Evolutionary conservation across 2,113 vertebrate genomes (phyloP).

Genomic region (Paramormyrops kingsleyae): DNA sequence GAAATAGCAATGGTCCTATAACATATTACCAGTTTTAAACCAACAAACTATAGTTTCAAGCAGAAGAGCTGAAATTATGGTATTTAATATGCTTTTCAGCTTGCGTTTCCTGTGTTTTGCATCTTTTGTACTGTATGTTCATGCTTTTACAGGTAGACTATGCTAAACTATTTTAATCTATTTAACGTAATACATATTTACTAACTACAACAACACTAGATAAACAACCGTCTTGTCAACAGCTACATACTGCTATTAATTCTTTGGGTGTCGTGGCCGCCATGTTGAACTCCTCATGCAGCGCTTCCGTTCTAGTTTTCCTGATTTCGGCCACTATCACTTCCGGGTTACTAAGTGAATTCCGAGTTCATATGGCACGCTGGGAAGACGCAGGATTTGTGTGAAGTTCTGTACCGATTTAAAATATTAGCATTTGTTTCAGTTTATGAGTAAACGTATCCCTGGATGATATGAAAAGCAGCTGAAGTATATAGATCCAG

Average conservation of each 20-base stretch:
- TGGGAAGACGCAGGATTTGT: background rate
- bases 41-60: background rate
- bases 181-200: background rate
- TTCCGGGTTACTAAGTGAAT: background rate
- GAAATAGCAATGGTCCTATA: background rate
- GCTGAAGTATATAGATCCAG: background rate
- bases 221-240: background rate
- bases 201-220: background rate
- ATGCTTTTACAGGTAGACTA: background rate
- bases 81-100: background rate
- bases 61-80: background rate
- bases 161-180: background rate
- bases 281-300: background rate
- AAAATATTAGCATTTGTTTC: background rate
- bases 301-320: background rate
- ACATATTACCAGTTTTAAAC: background rate
- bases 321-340: background rate
- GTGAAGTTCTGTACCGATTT: background rate
- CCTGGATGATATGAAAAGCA: background rate
- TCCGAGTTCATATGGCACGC: background rate
- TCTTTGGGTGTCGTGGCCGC: background rate
- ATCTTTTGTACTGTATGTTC: background rate
- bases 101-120: background rate
- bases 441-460: background rate
- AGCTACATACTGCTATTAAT: background rate